These are phyloP conservation scores for Agapostemon virescens DNA, from an alignment of 2,888 invertebrate species.

Conservation along the genomic window DNA sequence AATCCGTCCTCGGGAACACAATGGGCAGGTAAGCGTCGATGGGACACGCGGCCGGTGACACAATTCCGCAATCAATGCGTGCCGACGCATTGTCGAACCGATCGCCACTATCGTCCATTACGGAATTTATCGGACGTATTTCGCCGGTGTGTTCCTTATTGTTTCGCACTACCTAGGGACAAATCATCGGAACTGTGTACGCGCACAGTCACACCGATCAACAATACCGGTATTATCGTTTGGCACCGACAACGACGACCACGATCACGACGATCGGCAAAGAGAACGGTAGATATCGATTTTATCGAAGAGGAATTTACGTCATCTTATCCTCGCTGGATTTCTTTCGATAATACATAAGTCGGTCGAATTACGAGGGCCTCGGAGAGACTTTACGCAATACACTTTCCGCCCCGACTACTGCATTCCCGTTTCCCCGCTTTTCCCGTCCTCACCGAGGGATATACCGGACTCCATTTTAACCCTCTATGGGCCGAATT, in stretches of 20 bases:
- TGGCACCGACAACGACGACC: neutral
- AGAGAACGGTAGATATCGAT: conserved; percentile 29
- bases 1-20: conserved; percentile 43
- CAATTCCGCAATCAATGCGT: conserved; percentile 49
- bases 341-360: conserved; percentile 34
- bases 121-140: conserved; percentile 31
- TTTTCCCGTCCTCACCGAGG: conserved; percentile 1
- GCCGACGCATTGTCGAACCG: conserved; percentile 36
- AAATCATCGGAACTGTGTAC: conserved; percentile 26
- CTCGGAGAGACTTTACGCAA: conserved; percentile 17
- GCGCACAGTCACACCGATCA: neutral
- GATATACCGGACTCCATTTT: conserved; percentile 30
- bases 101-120: conserved; percentile 19
- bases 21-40: conserved; percentile 48
- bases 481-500: neutral
- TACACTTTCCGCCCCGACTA: neutral
- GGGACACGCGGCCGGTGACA: conserved; percentile 42
- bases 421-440: conserved; percentile 20
- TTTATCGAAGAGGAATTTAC: conserved; percentile 35
- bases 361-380: conserved; percentile 29
- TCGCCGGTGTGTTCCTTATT: neutral
- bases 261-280: conserved; percentile 7
- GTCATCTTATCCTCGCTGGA: conserved; percentile 20
- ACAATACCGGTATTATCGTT: conserved; percentile 31
- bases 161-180: neutral